Conservation (phyloP, 2,888 invertebrate genomes). For the Argyra leucocephala region DNA sequence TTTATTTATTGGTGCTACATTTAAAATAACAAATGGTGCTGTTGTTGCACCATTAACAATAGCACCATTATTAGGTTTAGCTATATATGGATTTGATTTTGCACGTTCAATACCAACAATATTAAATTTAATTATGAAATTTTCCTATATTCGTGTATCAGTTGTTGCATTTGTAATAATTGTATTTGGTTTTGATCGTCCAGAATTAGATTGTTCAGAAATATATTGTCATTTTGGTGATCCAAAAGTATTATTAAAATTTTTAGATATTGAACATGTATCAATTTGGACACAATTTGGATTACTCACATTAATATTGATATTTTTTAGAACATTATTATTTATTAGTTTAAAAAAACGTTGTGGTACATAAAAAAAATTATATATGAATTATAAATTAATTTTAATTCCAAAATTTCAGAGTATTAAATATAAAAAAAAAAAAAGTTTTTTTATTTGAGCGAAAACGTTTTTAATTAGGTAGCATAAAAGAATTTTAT, state of each 20-base stretch:
- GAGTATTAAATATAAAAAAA: too few species aligned
- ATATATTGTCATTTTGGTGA: conserved; percentile 58
- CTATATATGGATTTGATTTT: conserved; percentile 62
- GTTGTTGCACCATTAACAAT: conserved; percentile 57
- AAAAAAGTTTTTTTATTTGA: too few species aligned
- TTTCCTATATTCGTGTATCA: conserved; percentile 57
- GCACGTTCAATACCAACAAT: conserved; percentile 52
- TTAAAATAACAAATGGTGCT: conserved; percentile 57
- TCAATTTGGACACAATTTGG: conserved; percentile 52
- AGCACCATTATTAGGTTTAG: conserved; percentile 57
- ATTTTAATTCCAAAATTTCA: too few species aligned
- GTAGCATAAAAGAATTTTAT: too few species aligned
- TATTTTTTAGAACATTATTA: conserved; percentile 50
- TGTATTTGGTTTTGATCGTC: conserved; percentile 54
- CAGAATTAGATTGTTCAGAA: conserved; percentile 49
- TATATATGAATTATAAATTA: conserved; percentile 59
- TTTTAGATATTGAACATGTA: conserved; percentile 50
- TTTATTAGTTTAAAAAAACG: conserved; percentile 51
- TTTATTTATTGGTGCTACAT: conserved; percentile 62
- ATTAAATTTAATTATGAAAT: conserved; percentile 55
- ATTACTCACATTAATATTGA: conserved; percentile 46
- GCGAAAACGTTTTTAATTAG: too few species aligned
- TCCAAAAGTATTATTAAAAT: conserved; percentile 53
- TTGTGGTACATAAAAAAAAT: conserved; percentile 32
- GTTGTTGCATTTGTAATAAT: conserved; percentile 54